These are phyloP conservation scores for Scleropages formosus DNA, from an alignment of 2,797 vertebrate species.

Conservation along the genomic window DNA sequence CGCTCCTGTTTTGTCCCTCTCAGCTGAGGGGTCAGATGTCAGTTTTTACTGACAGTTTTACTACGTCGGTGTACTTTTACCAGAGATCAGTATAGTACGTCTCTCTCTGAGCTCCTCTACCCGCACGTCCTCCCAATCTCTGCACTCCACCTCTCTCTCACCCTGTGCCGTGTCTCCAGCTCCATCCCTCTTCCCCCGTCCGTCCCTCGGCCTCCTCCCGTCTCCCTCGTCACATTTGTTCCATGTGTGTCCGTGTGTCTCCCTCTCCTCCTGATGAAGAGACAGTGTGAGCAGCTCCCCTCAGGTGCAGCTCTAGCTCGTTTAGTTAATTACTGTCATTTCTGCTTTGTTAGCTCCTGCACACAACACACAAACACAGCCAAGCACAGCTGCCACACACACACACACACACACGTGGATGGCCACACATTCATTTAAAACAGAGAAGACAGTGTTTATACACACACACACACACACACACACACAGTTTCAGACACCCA, in stretches of 20 bases:
- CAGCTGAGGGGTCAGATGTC: too few species aligned
- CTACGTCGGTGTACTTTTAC: neutral
- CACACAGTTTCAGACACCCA: too few species aligned
- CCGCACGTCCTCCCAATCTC: neutral
- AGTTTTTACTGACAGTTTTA: neutral
- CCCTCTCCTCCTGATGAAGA: slow-evolving; percentile 29
- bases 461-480: slow-evolving; percentile 4
- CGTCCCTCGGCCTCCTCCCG: slow-evolving; percentile 15
- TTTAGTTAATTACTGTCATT: slow-evolving; percentile 47
- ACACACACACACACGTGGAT: slow-evolving; percentile 2
- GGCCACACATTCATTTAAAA: neutral
- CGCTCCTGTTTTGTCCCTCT: too few species aligned
- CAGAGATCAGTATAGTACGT: neutral
- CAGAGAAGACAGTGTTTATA: neutral
- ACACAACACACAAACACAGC: slow-evolving; percentile 28
- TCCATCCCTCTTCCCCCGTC: neutral
- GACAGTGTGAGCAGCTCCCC: slow-evolving; percentile 19
- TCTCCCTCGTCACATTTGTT: slow-evolving; percentile 17
- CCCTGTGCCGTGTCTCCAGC: slow-evolving; percentile 27
- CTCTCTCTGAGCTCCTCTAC: neutral
- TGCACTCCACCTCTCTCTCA: neutral
- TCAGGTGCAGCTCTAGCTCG: slow-evolving; percentile 34
- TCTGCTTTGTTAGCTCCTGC: slow-evolving; percentile 35
- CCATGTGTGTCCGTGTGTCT: neutral
- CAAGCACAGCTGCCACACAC: slow-evolving; percentile 16